Conservation (phyloP, 2,797 vertebrate species). For the Carapus acus region DNA sequence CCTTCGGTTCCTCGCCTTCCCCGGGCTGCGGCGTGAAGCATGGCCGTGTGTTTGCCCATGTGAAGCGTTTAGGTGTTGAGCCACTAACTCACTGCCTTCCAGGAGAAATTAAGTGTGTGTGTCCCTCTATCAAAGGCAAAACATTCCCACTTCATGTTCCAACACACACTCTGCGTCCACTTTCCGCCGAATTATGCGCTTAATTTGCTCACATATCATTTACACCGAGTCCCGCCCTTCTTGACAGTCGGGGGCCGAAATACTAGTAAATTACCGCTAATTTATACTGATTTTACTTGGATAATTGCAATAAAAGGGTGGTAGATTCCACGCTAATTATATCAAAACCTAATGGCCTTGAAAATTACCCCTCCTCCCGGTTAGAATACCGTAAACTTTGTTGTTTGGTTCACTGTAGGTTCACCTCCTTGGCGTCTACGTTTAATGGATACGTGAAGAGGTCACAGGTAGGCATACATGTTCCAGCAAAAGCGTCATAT, state of each 20-base stretch:
- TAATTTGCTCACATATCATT: slow-evolving; percentile 90
- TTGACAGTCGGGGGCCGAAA: slow-evolving; percentile 86
- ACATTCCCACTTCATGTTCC: slow-evolving; percentile 52
- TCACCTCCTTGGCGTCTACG: slow-evolving; percentile 79
- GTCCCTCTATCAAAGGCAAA: slow-evolving; percentile 67
- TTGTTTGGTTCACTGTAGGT: slow-evolving; percentile 84
- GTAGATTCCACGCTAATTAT: slow-evolving; percentile 88
- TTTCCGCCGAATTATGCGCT: slow-evolving; percentile 86
- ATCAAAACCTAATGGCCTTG: slow-evolving; percentile 90
- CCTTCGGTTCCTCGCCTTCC: too few relatives aligned
- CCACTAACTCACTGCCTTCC: slow-evolving; percentile 16
- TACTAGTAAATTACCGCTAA: slow-evolving; percentile 88
- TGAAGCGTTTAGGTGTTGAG: slow-evolving; percentile 61
- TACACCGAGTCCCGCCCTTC: slow-evolving; percentile 80
- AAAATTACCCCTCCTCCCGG: slow-evolving; percentile 87
- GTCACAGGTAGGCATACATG: too few relatives aligned
- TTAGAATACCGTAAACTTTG: slow-evolving; percentile 90
- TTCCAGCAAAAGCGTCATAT: background rate
- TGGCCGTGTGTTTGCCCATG: slow-evolving; percentile 14
- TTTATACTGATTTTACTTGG: slow-evolving; percentile 88
- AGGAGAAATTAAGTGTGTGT: slow-evolving; percentile 22
- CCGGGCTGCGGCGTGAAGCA: background rate
- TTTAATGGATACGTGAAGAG: slow-evolving; percentile 50
- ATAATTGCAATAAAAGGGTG: slow-evolving; percentile 88
- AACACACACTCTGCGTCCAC: slow-evolving; percentile 79